Conservation (phyloP, 2,797 vertebrate genomes). For the Distichodus sexfasciatus region DNA sequence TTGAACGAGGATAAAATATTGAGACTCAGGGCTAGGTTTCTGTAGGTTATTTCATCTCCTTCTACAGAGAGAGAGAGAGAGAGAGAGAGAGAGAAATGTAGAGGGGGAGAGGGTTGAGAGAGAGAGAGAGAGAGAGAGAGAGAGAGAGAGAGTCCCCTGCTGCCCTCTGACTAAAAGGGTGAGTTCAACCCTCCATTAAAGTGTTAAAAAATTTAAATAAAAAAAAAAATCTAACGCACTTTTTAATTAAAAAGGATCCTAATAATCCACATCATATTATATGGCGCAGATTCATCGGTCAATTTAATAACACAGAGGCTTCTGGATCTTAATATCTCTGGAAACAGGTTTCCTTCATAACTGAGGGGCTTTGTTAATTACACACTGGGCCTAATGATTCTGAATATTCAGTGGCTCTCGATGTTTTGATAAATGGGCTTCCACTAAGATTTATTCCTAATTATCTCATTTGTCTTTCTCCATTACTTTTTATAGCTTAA, state of each 20-base stretch:
- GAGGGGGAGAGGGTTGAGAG: conserved; percentile 26
- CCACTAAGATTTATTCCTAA: conserved; percentile 99
- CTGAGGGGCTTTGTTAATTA: conserved; percentile 93
- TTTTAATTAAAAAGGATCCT: conserved; percentile 88
- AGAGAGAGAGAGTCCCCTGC: conserved; percentile 53
- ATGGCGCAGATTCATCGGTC: conserved; percentile 85
- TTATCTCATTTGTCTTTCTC: conserved; percentile 99
- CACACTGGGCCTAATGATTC: conserved; percentile 91
- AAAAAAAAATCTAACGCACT: conserved; percentile 77
- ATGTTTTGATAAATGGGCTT: conserved; percentile 97
- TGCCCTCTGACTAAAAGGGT: conserved; percentile 73
- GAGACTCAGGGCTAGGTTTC: conserved; percentile 43
- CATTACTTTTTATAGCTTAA: conserved; percentile 99
- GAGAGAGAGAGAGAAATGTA: conserved; percentile 7
- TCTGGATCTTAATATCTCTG: conserved; percentile 85
- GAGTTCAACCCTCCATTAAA: conserved; percentile 81
- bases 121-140: conserved; percentile 30
- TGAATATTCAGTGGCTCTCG: conserved; percentile 96
- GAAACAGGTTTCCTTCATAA: conserved; percentile 82
- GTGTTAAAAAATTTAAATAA: conserved; percentile 79
- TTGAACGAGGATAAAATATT: conserved; percentile 49
- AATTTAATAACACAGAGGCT: conserved; percentile 85
- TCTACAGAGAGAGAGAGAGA: conserved; percentile 20
- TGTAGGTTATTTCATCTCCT: conserved; percentile 49
- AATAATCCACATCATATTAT: conserved; percentile 88